Evolutionary conservation across 2,797 vertebrate genomes (phyloP).

Genomic region (Aldrovandia affinis): DNA sequence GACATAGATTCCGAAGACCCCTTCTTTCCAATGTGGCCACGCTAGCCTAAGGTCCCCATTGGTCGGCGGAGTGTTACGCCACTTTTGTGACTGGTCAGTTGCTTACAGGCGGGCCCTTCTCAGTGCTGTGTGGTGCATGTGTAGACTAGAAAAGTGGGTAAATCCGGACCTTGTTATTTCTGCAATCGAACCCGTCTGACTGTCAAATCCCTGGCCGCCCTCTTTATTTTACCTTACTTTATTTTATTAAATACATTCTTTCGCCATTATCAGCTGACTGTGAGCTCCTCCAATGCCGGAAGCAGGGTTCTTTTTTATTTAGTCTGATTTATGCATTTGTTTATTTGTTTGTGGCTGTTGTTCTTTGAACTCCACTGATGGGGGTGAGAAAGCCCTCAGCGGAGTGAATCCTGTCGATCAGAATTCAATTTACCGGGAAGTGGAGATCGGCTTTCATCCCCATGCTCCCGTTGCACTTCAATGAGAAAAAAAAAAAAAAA

Average conservation of each 20-base stretch:
- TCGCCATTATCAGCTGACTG: not conserved
- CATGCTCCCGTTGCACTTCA: conserved; percentile 56
- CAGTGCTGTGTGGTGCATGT: not conserved
- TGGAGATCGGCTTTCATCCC: conserved; percentile 64
- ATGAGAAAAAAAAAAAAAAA: conserved; percentile 24
- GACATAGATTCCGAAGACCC: not conserved
- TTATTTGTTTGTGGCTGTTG: conserved; percentile 38
- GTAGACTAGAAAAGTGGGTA: not conserved
- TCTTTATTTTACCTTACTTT: not conserved
- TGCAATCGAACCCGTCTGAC: not conserved
- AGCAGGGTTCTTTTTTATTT: conserved; percentile 37
- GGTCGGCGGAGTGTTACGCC: not conserved
- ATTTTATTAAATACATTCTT: not conserved
- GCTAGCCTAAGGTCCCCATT: not conserved
- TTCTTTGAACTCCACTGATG: conserved; percentile 43
- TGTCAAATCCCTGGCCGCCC: not conserved
- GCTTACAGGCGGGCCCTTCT: not conserved
- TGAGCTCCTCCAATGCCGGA: too few species aligned
- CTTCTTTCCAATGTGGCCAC: not conserved
- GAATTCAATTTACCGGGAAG: conserved; percentile 59
- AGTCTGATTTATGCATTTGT: conserved; percentile 39
- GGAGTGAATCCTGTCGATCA: conserved; percentile 59
- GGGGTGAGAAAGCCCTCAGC: conserved; percentile 49
- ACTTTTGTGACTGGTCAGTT: not conserved
- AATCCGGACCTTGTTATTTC: not conserved